Conservation (phyloP, 2,113 vertebrate species). For the Sylvilagus bachmani region DNA sequence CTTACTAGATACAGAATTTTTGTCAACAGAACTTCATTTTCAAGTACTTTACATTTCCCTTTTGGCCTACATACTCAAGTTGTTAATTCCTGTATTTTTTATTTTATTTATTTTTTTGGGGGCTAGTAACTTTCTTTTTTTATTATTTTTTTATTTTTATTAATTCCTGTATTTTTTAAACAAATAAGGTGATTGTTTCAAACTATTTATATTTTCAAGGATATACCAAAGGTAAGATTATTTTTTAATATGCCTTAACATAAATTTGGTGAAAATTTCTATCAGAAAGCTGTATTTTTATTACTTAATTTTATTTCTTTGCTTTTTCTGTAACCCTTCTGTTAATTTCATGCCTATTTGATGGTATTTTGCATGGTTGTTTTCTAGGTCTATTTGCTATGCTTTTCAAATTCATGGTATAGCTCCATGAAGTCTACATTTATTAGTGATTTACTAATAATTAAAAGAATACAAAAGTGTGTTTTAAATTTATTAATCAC, state of each 20-base stretch:
- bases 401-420: neutral
- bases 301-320: neutral
- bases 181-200: no score
- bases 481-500: slow-evolving; percentile 35
- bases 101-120: no score
- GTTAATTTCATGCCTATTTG: neutral
- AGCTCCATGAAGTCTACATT: neutral
- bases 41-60: neutral
- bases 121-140: no score
- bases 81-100: neutral
- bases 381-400: neutral
- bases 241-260: neutral
- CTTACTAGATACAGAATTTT: neutral
- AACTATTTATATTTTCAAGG: neutral
- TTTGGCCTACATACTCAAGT: neutral
- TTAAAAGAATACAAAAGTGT: neutral
- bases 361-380: neutral
- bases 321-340: neutral
- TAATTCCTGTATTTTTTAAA: neutral
- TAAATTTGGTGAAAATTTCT: neutral
- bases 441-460: neutral
- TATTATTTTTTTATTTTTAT: no score
- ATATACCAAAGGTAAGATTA: neutral
- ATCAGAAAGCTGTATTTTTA: neutral
- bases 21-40: neutral